Evolutionary conservation across 2,888 invertebrate genomes (phyloP).

Genomic region (Diabrotica balteata): DNA sequence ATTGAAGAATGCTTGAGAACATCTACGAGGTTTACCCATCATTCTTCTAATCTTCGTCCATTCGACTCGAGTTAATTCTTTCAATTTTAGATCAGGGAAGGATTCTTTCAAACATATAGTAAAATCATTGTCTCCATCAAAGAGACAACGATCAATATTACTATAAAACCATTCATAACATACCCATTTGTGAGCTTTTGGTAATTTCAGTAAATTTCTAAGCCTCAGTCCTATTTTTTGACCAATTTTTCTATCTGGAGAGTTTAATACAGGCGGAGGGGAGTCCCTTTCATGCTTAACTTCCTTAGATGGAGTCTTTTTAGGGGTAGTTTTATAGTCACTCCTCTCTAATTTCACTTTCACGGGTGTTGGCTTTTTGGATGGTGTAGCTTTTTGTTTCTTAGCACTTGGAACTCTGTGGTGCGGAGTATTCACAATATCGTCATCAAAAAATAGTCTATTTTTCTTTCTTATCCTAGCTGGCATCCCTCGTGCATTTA

Average conservation of each 20-base stretch:
- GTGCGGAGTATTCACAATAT: slow-evolving; percentile 81
- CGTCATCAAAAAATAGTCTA: slow-evolving; percentile 84
- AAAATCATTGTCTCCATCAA: slow-evolving; percentile 96
- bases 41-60: slow-evolving; percentile 95
- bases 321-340: slow-evolving; percentile 46
- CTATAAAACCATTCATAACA: slow-evolving; percentile 99
- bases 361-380: slow-evolving; percentile 45
- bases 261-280: slow-evolving; percentile 62
- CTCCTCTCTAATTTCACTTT: slow-evolving; percentile 42
- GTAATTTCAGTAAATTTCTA: slow-evolving; percentile 92
- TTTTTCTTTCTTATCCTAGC: slow-evolving; percentile 90
- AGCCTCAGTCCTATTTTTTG: slow-evolving; percentile 89
- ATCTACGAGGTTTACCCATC: slow-evolving; percentile 97
- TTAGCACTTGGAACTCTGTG: slow-evolving; percentile 77
- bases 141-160: slow-evolving; percentile 93
- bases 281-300: slow-evolving; percentile 50
- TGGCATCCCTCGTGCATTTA: slow-evolving; percentile 89
- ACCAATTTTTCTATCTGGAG: slow-evolving; percentile 84
- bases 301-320: slow-evolving; percentile 52
- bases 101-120: slow-evolving; percentile 91
- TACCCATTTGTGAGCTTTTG: slow-evolving; percentile 99
- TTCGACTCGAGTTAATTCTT: slow-evolving; percentile 84
- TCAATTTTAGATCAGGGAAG: slow-evolving; percentile 89
- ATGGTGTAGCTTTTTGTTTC: slow-evolving; percentile 66
- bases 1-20: slow-evolving; percentile 92